phyloP scores from a whole-genome alignment of 1,140 invertebrate species.

The Zaprionus vittiger region DNA sequence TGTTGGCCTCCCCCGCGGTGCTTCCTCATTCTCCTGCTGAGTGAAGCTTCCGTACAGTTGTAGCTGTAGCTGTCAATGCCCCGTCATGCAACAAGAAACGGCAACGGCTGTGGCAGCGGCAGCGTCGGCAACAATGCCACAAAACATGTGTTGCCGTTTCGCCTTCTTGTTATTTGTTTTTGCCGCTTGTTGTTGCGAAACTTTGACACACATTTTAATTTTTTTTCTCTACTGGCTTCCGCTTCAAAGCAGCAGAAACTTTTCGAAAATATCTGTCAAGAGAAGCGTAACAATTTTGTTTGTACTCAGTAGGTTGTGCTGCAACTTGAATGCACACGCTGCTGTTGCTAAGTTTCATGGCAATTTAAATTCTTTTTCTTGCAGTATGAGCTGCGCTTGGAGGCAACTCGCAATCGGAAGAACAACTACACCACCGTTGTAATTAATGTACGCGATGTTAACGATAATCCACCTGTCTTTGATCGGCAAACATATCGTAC shows the following conservation, averaged over 20 bases:
- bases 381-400: constrained; percentile 87
- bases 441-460: constrained; percentile 88
- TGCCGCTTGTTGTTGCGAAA: constrained; percentile 12
- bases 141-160: constrained; percentile 67
- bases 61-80: constrained; percentile 62
- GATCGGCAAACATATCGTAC: constrained; percentile 88
- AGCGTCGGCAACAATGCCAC: constrained; percentile 56
- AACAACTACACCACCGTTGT: constrained; percentile 88
- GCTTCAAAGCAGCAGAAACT: constrained; percentile 24
- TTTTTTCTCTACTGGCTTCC: constrained; percentile 2
- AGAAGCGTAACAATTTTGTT: constrained; percentile 32
- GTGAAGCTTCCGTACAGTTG: constrained; percentile 11
- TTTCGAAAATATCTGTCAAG: constrained; percentile 35
- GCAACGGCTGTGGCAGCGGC: not conserved
- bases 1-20: not conserved
- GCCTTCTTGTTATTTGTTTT: constrained; percentile 17
- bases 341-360: not conserved
- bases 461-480: constrained; percentile 88
- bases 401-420: constrained; percentile 87
- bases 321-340: constrained; percentile 8
- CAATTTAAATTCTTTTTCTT: constrained; percentile 7
- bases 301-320: not conserved
- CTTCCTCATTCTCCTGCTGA: not conserved
- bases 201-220: constrained; percentile 30
- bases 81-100: constrained; percentile 64